These are phyloP conservation scores for Aphis gossypii DNA, from an alignment of 1,140 invertebrate genomes.

Conservation along the genomic window DNA sequence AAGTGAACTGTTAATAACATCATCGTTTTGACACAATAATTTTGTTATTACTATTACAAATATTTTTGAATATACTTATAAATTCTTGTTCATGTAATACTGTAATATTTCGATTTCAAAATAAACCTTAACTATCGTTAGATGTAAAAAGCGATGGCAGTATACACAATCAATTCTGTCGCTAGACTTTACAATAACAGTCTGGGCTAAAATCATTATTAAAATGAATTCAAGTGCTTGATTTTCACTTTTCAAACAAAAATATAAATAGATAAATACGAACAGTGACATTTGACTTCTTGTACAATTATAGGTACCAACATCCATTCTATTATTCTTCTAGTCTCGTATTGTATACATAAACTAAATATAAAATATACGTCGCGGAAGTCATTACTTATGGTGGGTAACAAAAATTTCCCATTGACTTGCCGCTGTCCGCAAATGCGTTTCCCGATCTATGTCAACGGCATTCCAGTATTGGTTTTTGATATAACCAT, in stretches of 20 bases:
- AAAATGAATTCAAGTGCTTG: neutral
- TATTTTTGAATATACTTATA: neutral
- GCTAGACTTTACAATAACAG: neutral
- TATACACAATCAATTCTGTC: neutral
- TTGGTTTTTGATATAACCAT: neutral
- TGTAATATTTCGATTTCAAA: neutral
- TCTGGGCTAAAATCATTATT: neutral
- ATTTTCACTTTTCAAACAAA: neutral
- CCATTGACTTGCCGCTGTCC: neutral
- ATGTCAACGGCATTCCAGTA: conserved; percentile 29
- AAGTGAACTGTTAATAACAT: neutral
- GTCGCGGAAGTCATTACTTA: neutral
- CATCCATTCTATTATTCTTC: neutral
- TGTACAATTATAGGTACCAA: neutral
- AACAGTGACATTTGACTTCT: neutral
- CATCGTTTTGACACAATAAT: too few species aligned
- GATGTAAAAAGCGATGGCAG: neutral
- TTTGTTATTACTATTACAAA: neutral
- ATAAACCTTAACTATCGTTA: neutral
- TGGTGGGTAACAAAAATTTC: neutral
- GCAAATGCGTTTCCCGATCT: neutral
- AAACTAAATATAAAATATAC: neutral
- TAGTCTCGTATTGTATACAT: neutral
- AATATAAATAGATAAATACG: neutral
- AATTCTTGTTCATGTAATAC: neutral